Evolutionary conservation across 1,140 invertebrate genomes (phyloP).

Genomic region (Heliconius nattereri): DNA sequence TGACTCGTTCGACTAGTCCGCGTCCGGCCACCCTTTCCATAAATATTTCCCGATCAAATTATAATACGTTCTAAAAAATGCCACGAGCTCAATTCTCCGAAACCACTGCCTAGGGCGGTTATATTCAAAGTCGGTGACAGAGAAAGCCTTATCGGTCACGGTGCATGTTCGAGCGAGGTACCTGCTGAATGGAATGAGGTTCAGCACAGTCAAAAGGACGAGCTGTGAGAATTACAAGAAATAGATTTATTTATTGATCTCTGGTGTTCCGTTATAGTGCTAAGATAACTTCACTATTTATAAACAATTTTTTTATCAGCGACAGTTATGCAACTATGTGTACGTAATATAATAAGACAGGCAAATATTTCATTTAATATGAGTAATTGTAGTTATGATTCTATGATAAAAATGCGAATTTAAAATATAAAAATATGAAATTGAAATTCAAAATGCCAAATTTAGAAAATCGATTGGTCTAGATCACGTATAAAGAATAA

Average conservation of each 20-base stretch:
- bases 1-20: conserved; percentile 72
- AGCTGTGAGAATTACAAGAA: conserved; percentile 78
- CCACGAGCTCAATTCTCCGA: conserved; percentile 74
- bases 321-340: background rate
- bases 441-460: too few relatives aligned
- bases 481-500: too few relatives aligned
- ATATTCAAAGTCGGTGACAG: conserved; percentile 64
- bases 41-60: conserved; percentile 81
- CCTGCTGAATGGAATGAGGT: conserved; percentile 70
- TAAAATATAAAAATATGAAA: too few relatives aligned
- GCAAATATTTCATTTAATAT: too few relatives aligned
- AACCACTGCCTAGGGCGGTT: conserved; percentile 69
- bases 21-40: conserved; percentile 77
- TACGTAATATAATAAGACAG: too few relatives aligned
- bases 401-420: too few relatives aligned
- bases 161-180: conserved; percentile 49
- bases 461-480: too few relatives aligned
- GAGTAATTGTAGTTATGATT: too few relatives aligned
- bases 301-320: conserved; percentile 8
- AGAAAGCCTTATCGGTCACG: conserved; percentile 39
- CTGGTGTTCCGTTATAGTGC: conserved; percentile 70
- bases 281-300: conserved; percentile 20
- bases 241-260: conserved; percentile 78
- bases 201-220: conserved; percentile 61
- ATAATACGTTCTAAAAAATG: conserved; percentile 78